Base-by-base conservation (phyloP, 2,888 invertebrate species). In the Macrophya alboannulata region DNA sequence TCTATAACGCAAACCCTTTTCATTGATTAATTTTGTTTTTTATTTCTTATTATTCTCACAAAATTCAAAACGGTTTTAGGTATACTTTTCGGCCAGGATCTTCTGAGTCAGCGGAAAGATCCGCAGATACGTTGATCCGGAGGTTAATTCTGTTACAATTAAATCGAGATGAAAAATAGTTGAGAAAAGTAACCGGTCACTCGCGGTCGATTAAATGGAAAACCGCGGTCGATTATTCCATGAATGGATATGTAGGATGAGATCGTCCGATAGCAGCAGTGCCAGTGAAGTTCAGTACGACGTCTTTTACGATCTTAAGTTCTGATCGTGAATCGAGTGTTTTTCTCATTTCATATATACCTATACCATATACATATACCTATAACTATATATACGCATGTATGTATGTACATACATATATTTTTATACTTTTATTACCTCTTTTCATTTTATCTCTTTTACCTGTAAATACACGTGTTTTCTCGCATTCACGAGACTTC, bases 181-280 rank as follows among this genome's bases (percentile, higher is more conserved):
- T 21, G 62, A 62, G 21, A 62, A 62, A 62, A 62, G 62, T 62
- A 21, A 62, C 62, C 31, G 77, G 55, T 25, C 55, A 48, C 48
- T 51, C 12, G 71, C 71, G 72, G 55, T 21, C 77, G 77, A 77
- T 77, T 77, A 77, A 77, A 55, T 31, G 77, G 77, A 77, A 77
- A 77, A 77, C 55, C 15, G 77, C n/a, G 15, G n/a, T 77, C 48
- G 77, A 77, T 77, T 77, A 51, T 17, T 55, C 77, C 77, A 43
- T 55, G 48, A 77, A 77, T 81, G 81, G 81, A 51, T 81, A 81
- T 81, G 81, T 81, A 81, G 81, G 81, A 81, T 81, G 81, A 55
- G 77, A 77, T 77, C 77, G 48, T 37, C 43, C 51, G 77, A 81
- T 81, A 81, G 62, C 37, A 37, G 31, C 31, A 17, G 15, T 12